These are phyloP conservation scores for Grus americana DNA, from an alignment of 2,113 vertebrate genomes.

Conservation along the genomic window DNA sequence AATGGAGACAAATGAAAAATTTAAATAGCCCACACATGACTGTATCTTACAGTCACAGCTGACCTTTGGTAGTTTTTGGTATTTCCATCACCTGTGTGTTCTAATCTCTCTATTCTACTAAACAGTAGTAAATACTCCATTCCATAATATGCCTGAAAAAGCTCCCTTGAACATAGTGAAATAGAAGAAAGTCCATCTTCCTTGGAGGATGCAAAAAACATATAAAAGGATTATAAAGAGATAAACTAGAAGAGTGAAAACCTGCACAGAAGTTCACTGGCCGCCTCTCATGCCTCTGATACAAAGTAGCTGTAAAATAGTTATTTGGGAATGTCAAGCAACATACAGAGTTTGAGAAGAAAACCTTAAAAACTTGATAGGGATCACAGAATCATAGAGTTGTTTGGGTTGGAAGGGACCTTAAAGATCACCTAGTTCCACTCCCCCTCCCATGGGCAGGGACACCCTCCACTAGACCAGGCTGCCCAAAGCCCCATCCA, in stretches of 20 bases:
- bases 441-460: too few species aligned
- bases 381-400: too few species aligned
- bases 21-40: neutral
- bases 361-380: neutral
- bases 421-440: too few species aligned
- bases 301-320: neutral
- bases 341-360: neutral
- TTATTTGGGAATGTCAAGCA: neutral
- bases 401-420: too few species aligned
- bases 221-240: neutral
- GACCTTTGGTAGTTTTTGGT: neutral
- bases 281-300: neutral
- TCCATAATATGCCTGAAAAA: neutral
- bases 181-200: neutral
- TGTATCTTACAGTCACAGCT: neutral
- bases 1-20: neutral
- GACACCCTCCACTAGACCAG: too few species aligned
- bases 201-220: neutral
- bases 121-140: neutral
- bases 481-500: too few species aligned
- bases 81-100: neutral
- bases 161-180: neutral
- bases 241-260: neutral
- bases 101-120: neutral
- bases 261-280: neutral